These are phyloP conservation scores for Thelaira solivaga DNA, from an alignment of 2,888 invertebrate species.

Conservation along the genomic window DNA sequence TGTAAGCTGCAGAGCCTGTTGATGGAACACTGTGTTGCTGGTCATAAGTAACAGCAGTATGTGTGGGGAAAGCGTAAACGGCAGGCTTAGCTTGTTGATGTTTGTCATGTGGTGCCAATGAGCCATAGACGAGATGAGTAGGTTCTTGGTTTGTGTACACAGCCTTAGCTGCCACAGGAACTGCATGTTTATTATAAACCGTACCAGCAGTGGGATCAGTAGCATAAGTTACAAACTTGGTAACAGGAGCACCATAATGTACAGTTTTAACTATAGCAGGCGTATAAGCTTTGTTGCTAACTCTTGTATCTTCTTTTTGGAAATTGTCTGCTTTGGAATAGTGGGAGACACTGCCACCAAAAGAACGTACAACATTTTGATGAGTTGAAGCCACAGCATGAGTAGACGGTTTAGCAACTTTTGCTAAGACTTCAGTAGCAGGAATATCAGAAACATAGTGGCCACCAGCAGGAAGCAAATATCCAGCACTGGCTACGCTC, in stretches of 20 bases:
- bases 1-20: slow-evolving; percentile 61
- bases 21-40: slow-evolving; percentile 65
- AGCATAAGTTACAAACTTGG: slow-evolving; percentile 63
- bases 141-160: slow-evolving; percentile 53
- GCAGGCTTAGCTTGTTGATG: slow-evolving; percentile 56
- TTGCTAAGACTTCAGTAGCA: slow-evolving; percentile 63
- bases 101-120: slow-evolving; percentile 68
- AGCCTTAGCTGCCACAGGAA: slow-evolving; percentile 61
- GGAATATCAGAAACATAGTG: slow-evolving; percentile 70
- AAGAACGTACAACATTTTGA: slow-evolving; percentile 80
- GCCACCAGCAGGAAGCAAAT: slow-evolving; percentile 75
- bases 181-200: slow-evolving; percentile 62
- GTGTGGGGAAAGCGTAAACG: slow-evolving; percentile 63
- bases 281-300: slow-evolving; percentile 79
- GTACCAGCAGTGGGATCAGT: slow-evolving; percentile 62
- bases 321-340: slow-evolving; percentile 81
- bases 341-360: slow-evolving; percentile 79
- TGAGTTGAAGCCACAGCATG: slow-evolving; percentile 77
- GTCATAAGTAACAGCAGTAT: slow-evolving; percentile 65
- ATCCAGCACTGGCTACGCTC: slow-evolving; percentile 81
- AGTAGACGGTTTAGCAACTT: slow-evolving; percentile 72
- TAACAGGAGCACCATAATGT: slow-evolving; percentile 66
- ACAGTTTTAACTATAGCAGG: slow-evolving; percentile 62
- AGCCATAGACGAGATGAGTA: neutral
- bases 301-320: slow-evolving; percentile 79